A percentile compares a stretch with the other conserved stretches of the same genome.
These are phyloP conservation scores for Semicossyphus pulcher DNA, from an alignment of 2,113 vertebrate species.

Conservation along the genomic window DNA sequence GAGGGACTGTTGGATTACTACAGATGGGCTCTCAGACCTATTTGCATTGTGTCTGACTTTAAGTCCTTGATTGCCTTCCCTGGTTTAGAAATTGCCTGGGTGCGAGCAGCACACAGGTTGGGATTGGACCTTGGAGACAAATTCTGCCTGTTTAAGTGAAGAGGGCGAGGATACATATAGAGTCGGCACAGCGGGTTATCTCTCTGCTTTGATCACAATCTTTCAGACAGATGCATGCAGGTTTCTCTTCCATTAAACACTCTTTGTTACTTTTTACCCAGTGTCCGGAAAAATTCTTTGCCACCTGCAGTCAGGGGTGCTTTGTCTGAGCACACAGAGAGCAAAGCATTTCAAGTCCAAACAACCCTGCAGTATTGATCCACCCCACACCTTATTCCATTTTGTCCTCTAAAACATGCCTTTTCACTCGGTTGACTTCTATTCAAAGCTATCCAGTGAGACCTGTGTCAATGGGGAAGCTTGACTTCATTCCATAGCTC, in stretches of 20 bases:
- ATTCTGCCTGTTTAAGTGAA: conserved; percentile 52
- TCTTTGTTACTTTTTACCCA: conserved; percentile 74
- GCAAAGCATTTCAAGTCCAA: conserved; percentile 73
- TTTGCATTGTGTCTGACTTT: conserved; percentile 74
- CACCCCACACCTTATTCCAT: conserved; percentile 74
- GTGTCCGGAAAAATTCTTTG: conserved; percentile 71
- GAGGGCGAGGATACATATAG: conserved; percentile 35
- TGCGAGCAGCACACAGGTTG: conserved; percentile 55
- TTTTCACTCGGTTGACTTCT: conserved; percentile 82
- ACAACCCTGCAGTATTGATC: conserved; percentile 78
- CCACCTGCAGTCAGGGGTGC: conserved; percentile 72
- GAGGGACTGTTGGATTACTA: conserved; percentile 73
- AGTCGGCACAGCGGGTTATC: conserved; percentile 56
- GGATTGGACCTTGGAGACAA: conserved; percentile 60
- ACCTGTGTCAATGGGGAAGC: conserved; percentile 79
- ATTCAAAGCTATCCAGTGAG: conserved; percentile 83
- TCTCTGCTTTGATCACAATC: conserved; percentile 70
- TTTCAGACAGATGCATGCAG: conserved; percentile 68
- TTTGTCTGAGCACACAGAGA: conserved; percentile 75
- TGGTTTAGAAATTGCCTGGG: conserved; percentile 60
- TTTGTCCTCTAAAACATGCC: conserved; percentile 81
- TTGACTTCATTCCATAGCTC: conserved; percentile 81
- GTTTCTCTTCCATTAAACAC: conserved; percentile 72
- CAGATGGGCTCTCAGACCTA: conserved; percentile 69
- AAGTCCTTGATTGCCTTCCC: conserved; percentile 70